Evolutionary conservation across 2,888 invertebrate species (phyloP).

Genomic region (Tenthredo scrophulariae): DNA sequence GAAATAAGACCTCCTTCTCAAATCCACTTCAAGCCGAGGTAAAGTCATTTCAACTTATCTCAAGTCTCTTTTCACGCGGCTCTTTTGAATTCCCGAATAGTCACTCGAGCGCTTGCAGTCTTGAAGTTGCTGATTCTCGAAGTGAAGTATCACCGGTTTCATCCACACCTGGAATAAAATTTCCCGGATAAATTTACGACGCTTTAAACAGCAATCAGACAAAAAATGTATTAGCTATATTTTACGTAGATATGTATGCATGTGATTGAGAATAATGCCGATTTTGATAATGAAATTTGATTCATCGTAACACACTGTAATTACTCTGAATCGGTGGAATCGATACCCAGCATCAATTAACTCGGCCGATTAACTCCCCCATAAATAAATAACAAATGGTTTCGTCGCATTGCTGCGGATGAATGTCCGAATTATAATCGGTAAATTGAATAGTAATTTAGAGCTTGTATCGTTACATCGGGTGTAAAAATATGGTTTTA

Average conservation of each 20-base stretch:
- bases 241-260: not conserved
- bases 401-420: not conserved
- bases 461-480: not conserved
- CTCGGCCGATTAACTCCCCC: not conserved
- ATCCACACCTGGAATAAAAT: not conserved
- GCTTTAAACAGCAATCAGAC: not conserved
- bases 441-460: not conserved
- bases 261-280: not conserved
- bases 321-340: not conserved
- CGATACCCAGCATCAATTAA: not conserved
- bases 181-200: not conserved
- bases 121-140: not conserved
- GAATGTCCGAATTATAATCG: no score
- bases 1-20: not conserved
- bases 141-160: not conserved
- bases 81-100: not conserved
- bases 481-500: not conserved
- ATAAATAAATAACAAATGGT: not conserved
- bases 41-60: not conserved
- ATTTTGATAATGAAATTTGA: not conserved
- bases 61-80: not conserved
- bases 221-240: not conserved
- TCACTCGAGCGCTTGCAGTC: not conserved
- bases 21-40: not conserved
- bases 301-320: not conserved